These are phyloP conservation scores for Drosophila lacteicornis DNA, from an alignment of 1,140 invertebrate species.

Conservation along the genomic window DNA sequence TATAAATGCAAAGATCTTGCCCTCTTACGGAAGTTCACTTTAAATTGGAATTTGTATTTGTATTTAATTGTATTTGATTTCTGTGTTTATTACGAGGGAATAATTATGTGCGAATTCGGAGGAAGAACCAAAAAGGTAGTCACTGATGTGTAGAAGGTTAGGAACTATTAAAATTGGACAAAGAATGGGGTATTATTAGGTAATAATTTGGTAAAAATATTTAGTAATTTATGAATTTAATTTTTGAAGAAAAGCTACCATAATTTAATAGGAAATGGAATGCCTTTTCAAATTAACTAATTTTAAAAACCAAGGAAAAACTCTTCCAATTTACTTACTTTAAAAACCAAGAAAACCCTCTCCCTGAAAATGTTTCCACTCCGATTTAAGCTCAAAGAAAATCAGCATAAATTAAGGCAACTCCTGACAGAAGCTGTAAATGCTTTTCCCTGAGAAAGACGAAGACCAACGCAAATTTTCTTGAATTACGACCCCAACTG, in stretches of 20 bases:
- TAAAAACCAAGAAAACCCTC: no score
- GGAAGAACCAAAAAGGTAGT: constrained; percentile 17
- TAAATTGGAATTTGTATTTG: constrained; percentile 23
- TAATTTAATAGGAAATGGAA: no score
- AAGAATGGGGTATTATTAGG: not conserved
- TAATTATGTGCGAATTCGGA: constrained; percentile 11
- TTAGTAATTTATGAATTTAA: not conserved
- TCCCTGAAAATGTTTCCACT: no score
- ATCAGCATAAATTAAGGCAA: not conserved
- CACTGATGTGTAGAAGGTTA: constrained; percentile 27
- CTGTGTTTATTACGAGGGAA: not conserved
- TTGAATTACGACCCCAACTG: constrained; percentile 7
- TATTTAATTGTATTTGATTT: constrained; percentile 33
- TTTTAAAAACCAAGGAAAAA: no score
- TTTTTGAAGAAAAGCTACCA: no score
- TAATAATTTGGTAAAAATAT: not conserved
- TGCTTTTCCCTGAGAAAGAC: not conserved
- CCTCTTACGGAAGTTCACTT: constrained; percentile 29
- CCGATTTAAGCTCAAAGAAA: not conserved
- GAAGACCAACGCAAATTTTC: not conserved
- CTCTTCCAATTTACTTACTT: no score
- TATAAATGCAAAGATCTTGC: constrained; percentile 37
- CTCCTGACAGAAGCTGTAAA: constrained; percentile 11
- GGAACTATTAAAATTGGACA: not conserved
- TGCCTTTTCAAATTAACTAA: no score